These are phyloP conservation scores for Rosalia funebris DNA, from an alignment of 2,888 invertebrate species.

Conservation along the genomic window DNA sequence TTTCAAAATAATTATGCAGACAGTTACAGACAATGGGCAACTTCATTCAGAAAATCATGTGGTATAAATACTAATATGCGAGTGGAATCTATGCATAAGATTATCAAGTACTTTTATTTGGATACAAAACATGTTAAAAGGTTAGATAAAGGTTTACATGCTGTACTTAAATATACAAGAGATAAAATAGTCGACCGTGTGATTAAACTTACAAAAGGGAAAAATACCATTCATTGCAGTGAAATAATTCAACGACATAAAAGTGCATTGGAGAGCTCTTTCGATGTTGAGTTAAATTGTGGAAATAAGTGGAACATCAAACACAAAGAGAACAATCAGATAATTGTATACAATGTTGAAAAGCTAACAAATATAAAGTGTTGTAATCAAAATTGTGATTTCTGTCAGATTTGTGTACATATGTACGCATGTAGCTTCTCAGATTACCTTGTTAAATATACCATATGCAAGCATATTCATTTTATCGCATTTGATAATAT, in stretches of 20 bases:
- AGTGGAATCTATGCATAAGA: conserved; percentile 28
- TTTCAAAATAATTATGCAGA: conserved; percentile 17
- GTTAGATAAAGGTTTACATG: conserved; percentile 18
- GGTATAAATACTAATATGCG: conserved; percentile 23
- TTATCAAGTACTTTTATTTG: conserved; percentile 26
- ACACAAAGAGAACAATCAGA: too few relatives aligned
- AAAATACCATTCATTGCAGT: not conserved
- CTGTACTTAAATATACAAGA: not conserved
- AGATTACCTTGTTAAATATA: too few relatives aligned
- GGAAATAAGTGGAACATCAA: not conserved
- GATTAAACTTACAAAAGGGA: conserved; percentile 10
- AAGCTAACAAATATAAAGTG: too few relatives aligned
- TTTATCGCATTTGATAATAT: too few relatives aligned
- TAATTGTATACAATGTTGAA: too few relatives aligned
- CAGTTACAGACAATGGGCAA: conserved; percentile 21
- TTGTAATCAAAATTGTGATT: too few relatives aligned
- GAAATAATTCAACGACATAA: not conserved
- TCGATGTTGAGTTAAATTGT: not conserved
- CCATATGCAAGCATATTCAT: too few relatives aligned
- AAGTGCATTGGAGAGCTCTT: not conserved
- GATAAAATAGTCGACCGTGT: conserved; percentile 7
- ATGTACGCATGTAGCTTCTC: too few relatives aligned
- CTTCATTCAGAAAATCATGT: conserved; percentile 13
- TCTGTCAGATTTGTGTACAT: too few relatives aligned
- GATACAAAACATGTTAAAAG: conserved; percentile 13